phyloP scores from a whole-genome alignment of 2,888 invertebrate species.

The Sphinx pinastri region DNA sequence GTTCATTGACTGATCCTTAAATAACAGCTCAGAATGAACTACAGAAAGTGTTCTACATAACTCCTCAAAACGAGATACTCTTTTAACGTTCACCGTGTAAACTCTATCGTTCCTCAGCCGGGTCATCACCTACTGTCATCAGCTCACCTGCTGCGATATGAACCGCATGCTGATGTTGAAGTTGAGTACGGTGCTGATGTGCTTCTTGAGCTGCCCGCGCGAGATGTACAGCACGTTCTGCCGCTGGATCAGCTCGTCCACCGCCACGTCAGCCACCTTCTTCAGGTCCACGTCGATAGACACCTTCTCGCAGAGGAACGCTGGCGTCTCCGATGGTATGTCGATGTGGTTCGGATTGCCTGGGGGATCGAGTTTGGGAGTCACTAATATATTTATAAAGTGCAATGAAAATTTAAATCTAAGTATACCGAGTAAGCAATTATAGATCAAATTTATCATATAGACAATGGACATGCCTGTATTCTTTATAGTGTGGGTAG shows the following conservation, averaged over 20 bases:
- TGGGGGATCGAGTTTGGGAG: constrained; percentile 34
- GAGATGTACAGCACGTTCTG: constrained; percentile 94
- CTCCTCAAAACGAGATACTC: too few species aligned
- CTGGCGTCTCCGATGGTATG: constrained; percentile 89
- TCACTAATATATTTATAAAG: too few species aligned
- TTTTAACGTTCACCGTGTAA: too few species aligned
- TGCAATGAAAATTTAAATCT: too few species aligned
- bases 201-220: constrained; percentile 93
- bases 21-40: too few species aligned
- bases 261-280: constrained; percentile 94
- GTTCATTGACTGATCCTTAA: too few species aligned
- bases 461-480: too few species aligned
- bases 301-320: constrained; percentile 96
- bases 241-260: constrained; percentile 92
- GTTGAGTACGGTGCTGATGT: constrained; percentile 95
- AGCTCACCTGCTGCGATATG: constrained; percentile 93
- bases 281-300: constrained; percentile 94
- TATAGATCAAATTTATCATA: too few species aligned
- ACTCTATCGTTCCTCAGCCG: too few species aligned
- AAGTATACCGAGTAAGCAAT: too few species aligned
- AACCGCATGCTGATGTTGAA: constrained; percentile 94
- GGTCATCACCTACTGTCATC: neutral
- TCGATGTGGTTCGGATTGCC: constrained; percentile 71
- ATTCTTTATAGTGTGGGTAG: too few species aligned
- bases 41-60: too few species aligned